Percentiles rank a stretch among this genome's conserved stretches.
Conservation (phyloP, 2,888 invertebrate species). For the Lamellibrachia columna region DNA sequence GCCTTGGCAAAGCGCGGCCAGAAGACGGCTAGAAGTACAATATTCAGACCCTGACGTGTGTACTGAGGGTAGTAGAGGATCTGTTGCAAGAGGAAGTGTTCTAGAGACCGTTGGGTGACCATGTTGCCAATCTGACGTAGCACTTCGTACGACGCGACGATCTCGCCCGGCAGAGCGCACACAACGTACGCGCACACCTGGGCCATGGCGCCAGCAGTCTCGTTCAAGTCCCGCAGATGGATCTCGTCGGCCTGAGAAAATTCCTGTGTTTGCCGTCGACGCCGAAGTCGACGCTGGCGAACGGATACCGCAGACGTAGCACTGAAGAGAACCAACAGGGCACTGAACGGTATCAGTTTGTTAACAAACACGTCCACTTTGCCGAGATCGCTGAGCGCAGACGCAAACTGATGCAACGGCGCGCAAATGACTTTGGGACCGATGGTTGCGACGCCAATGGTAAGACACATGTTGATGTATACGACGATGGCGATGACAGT, state of each 20-base stretch:
- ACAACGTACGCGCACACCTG: neutral
- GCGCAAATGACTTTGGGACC: neutral
- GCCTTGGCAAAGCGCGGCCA: neutral
- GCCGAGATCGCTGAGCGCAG: neutral
- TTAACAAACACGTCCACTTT: neutral
- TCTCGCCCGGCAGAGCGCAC: neutral
- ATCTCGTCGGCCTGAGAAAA: neutral
- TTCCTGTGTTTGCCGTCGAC: neutral
- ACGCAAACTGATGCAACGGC: neutral
- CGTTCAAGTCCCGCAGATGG: neutral
- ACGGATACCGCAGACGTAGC: neutral
- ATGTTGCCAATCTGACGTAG: neutral
- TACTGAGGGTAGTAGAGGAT: neutral
- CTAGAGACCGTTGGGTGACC: neutral
- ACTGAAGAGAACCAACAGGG: neutral
- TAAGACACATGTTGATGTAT: neutral
- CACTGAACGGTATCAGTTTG: neutral
- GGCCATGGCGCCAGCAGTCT: slow-evolving; percentile 1
- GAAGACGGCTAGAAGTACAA: neutral
- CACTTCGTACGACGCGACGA: slow-evolving; percentile 4
- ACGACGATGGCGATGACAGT: neutral
- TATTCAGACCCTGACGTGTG: neutral
- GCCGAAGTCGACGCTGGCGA: neutral
- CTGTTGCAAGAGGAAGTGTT: neutral
- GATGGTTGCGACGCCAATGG: neutral